These are phyloP conservation scores for Nasonia longicornis DNA, from an alignment of 1,140 invertebrate species.

Conservation along the genomic window DNA sequence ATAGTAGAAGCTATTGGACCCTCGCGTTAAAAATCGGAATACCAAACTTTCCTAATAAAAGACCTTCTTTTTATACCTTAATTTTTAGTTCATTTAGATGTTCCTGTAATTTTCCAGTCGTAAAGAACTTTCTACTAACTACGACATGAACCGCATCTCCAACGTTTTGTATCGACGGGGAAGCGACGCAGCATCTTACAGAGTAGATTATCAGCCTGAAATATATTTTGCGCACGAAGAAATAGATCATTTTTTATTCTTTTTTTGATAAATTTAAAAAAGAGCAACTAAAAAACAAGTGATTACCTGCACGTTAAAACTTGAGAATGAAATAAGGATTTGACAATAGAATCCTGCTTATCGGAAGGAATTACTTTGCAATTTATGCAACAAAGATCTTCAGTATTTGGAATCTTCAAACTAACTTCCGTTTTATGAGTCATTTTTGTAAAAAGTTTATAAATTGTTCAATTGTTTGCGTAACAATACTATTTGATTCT, in stretches of 20 bases:
- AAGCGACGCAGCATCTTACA: conserved; percentile 51
- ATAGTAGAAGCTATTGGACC: no score
- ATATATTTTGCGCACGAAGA: neutral
- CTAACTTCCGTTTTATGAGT: conserved; percentile 37
- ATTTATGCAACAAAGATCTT: conserved; percentile 49
- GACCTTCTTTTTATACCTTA: conserved; percentile 16
- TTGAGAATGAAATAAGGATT: conserved; percentile 51
- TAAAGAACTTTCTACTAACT: conserved; percentile 43
- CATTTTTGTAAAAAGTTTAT: conserved; percentile 19
- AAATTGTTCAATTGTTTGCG: neutral
- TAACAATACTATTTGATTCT: no score
- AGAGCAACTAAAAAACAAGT: neutral
- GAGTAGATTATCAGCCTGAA: conserved; percentile 54
- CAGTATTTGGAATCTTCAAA: conserved; percentile 43
- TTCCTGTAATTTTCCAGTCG: conserved; percentile 46
- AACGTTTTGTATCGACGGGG: conserved; percentile 51
- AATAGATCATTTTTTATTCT: neutral
- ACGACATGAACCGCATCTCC: conserved; percentile 50
- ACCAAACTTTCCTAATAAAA: no score
- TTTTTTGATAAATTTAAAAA: neutral
- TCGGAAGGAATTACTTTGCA: conserved; percentile 46
- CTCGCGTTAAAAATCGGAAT: no score
- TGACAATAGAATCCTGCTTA: conserved; percentile 45
- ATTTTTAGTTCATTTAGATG: conserved; percentile 48
- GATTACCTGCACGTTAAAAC: conserved; percentile 55